These are phyloP conservation scores for Bostrychus sinensis DNA, from an alignment of 2,113 vertebrate genomes.

Conservation along the genomic window DNA sequence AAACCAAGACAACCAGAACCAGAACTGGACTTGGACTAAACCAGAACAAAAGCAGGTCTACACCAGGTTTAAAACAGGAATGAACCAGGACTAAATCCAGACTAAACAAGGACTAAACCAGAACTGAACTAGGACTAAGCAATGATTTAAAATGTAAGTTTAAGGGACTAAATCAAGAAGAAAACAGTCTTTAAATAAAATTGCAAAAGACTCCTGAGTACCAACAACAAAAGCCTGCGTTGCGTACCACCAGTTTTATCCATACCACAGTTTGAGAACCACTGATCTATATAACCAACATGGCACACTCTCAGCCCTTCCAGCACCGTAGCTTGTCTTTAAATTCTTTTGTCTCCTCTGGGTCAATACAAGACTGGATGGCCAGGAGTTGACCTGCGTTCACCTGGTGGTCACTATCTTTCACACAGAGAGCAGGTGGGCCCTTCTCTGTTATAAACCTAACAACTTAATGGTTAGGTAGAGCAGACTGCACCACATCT, in stretches of 20 bases:
- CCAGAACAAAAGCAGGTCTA: no score
- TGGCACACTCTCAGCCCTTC: no score
- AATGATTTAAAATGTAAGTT: not conserved
- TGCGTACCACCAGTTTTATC: no score
- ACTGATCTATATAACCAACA: no score
- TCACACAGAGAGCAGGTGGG: conserved; percentile 2
- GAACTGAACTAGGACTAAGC: not conserved
- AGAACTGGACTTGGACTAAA: not conserved
- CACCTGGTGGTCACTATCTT: conserved; percentile 16
- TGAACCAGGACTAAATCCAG: not conserved
- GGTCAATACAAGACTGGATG: not conserved
- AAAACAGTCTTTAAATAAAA: not conserved
- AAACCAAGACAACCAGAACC: not conserved
- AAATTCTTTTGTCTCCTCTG: not conserved
- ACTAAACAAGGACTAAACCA: not conserved
- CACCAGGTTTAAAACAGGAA: no score
- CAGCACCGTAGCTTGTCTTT: not conserved
- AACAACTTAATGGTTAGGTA: conserved; percentile 42
- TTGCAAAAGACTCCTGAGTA: not conserved
- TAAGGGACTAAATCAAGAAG: not conserved
- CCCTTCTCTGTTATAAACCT: conserved; percentile 21
- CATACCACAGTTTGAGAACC: no score
- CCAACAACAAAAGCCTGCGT: no score
- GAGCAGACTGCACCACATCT: conserved; percentile 42
- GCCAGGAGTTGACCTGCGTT: conserved; percentile 1